phyloP scores from a whole-genome alignment of 1,140 invertebrate genomes.

The Trichoplusia ni region DNA sequence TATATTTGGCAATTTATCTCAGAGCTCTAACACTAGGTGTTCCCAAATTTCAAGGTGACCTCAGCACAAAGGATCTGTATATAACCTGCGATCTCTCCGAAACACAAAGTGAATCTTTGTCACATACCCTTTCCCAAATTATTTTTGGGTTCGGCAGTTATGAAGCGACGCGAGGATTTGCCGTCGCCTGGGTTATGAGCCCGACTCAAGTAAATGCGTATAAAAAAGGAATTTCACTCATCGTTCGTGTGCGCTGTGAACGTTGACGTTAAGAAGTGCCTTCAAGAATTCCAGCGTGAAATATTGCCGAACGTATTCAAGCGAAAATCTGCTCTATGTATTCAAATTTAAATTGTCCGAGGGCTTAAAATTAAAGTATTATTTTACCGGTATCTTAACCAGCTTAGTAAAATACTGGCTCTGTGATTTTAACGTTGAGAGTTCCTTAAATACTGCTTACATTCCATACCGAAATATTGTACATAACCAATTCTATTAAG shows the following conservation, averaged over 20 bases:
- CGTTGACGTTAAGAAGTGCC: constrained; percentile 17
- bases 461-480: too few relatives aligned
- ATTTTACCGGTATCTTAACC: too few relatives aligned
- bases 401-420: too few relatives aligned
- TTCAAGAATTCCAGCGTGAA: constrained; percentile 6
- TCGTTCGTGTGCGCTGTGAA: not conserved
- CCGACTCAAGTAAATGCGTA: constrained; percentile 20
- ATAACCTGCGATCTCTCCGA: not conserved
- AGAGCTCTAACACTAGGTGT: too few relatives aligned
- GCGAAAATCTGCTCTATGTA: constrained; percentile 14
- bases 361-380: too few relatives aligned
- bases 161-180: constrained; percentile 25
- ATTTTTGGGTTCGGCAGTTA: constrained; percentile 25
- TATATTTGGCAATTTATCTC: too few relatives aligned
- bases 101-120: constrained; percentile 17
- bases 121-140: constrained; percentile 15
- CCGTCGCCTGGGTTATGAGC: not conserved
- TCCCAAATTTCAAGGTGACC: too few relatives aligned
- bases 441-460: too few relatives aligned
- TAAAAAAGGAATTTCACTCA: constrained; percentile 31
- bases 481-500: too few relatives aligned
- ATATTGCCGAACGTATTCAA: constrained; percentile 21
- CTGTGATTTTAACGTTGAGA: too few relatives aligned
- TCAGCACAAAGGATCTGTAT: not conserved
- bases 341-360: too few relatives aligned